A percentile compares a stretch with the other conserved stretches of the same genome.
These are phyloP conservation scores for Himalopsyche kuldschensis DNA, from an alignment of 2,888 invertebrate genomes.

Conservation along the genomic window DNA sequence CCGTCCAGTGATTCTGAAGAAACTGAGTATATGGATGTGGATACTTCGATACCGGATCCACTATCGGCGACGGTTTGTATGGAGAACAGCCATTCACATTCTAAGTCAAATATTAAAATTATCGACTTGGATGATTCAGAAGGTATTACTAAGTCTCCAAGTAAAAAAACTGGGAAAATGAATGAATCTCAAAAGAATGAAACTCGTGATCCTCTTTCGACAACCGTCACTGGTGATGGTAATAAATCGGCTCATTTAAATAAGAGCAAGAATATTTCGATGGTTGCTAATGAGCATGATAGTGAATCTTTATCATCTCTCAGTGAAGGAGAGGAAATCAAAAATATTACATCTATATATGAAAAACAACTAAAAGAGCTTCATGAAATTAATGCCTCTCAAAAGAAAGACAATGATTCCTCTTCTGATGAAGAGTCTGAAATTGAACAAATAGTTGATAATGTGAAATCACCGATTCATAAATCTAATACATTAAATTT, in stretches of 20 bases:
- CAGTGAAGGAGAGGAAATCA: not conserved
- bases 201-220: not conserved
- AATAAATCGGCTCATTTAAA: not conserved
- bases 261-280: not conserved
- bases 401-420: not conserved
- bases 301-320: not conserved
- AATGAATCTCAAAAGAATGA: not conserved
- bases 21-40: not conserved
- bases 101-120: not conserved
- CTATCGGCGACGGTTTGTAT: not conserved
- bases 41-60: not conserved
- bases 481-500: not conserved
- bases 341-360: not conserved
- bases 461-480: not conserved
- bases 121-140: not conserved
- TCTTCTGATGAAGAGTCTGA: not conserved
- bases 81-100: not conserved
- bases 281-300: not conserved
- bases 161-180: not conserved
- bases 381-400: not conserved
- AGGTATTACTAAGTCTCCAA: not conserved
- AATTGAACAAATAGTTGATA: not conserved
- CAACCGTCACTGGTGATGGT: not conserved
- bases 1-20: not conserved
- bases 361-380: not conserved